Conservation (phyloP, 2,888 invertebrate genomes). For the Melanophora roralis region DNA sequence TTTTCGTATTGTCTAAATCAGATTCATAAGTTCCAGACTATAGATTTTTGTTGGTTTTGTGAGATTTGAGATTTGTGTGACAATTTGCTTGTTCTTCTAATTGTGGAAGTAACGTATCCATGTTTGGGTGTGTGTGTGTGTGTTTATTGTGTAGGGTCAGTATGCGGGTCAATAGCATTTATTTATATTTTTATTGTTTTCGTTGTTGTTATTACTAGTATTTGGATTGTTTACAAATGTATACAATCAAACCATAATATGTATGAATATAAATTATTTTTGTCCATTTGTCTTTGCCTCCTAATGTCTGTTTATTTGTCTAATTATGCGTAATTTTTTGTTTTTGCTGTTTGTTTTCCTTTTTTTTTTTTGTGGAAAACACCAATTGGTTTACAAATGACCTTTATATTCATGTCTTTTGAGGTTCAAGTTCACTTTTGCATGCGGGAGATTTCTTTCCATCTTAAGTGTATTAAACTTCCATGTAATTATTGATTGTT, state of each 20-base stretch:
- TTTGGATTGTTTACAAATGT: conserved; percentile 32
- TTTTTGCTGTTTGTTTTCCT: too few relatives aligned
- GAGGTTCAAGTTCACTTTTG: conserved; percentile 56
- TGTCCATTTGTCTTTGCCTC: conserved; percentile 6
- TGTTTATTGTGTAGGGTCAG: conserved; percentile 59
- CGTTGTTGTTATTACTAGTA: conserved; percentile 28
- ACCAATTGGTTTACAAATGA: conserved; percentile 45
- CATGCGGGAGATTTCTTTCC: conserved; percentile 54
- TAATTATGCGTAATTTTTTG: conserved; percentile 62
- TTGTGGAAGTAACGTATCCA: background rate
- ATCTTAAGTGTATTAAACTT: background rate
- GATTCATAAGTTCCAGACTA: conserved; percentile 53
- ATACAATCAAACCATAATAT: background rate
- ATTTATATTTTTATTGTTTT: background rate
- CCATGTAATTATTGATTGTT: conserved; percentile 39
- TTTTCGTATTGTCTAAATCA: conserved; percentile 53
- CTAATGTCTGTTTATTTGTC: conserved; percentile 42
- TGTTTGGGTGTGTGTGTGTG: background rate
- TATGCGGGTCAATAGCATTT: conserved; percentile 62
- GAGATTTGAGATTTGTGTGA: conserved; percentile 35
- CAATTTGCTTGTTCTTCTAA: background rate
- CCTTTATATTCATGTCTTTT: conserved; percentile 34
- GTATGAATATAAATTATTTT: conserved; percentile 47
- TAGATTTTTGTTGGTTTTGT: conserved; percentile 48
- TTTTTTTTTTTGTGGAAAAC: background rate